Percentiles rank a stretch among this genome's conserved stretches.
These are phyloP conservation scores for Gobiocypris rarus DNA, from an alignment of 2,113 vertebrate genomes.

Conservation along the genomic window DNA sequence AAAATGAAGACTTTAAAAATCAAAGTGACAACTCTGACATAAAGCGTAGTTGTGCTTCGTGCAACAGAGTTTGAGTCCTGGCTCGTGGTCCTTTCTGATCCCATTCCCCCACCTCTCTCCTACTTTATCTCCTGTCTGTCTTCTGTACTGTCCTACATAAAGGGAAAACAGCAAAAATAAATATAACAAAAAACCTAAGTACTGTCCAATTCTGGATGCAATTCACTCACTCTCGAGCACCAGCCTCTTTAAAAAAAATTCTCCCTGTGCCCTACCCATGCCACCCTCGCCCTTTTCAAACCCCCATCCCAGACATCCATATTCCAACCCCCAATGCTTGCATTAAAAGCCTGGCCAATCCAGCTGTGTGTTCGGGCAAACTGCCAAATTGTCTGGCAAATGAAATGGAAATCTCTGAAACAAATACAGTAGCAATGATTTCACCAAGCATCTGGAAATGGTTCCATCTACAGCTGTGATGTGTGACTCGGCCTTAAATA, in stretches of 20 bases:
- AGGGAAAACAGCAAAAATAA: neutral
- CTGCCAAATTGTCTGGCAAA: constrained; percentile 63
- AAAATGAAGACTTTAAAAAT: constrained; percentile 55
- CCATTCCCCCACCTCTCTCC: neutral
- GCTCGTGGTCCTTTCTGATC: neutral
- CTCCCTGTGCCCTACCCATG: constrained; percentile 5
- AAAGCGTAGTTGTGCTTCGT: constrained; percentile 54
- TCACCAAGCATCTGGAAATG: neutral
- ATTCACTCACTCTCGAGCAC: neutral
- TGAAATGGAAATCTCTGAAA: constrained; percentile 44
- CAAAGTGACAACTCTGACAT: constrained; percentile 32
- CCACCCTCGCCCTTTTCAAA: constrained; percentile 65
- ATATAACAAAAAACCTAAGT: neutral
- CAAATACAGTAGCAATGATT: constrained; percentile 46
- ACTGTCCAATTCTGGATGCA: neutral
- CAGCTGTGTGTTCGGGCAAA: constrained; percentile 71
- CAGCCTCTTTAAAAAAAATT: neutral
- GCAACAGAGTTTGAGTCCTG: neutral
- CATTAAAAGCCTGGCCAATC: constrained; percentile 57
- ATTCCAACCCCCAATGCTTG: constrained; percentile 45
- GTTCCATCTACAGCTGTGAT: neutral
- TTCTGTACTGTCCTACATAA: neutral
- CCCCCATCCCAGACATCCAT: constrained; percentile 61
- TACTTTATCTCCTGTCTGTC: neutral
- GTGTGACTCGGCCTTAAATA: neutral